Conservation (phyloP, 2,888 invertebrate species). For the Archips crataeganus region DNA sequence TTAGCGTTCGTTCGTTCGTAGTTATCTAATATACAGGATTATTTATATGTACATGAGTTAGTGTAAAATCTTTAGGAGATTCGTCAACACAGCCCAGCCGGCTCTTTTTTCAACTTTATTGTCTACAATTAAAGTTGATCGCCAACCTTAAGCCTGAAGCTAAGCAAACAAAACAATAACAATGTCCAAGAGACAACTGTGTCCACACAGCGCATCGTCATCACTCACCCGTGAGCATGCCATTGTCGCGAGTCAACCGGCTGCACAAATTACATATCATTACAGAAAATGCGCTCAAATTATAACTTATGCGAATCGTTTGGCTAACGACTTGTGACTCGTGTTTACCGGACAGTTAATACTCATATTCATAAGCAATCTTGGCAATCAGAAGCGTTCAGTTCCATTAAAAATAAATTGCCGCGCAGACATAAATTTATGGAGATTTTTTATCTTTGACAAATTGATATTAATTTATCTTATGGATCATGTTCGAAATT, state of each 20-base stretch:
- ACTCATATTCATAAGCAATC: conserved; percentile 20
- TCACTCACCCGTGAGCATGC: conserved; percentile 22
- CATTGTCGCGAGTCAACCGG: conserved; percentile 25
- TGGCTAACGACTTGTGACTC: conserved; percentile 23
- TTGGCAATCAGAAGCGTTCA: conserved; percentile 15
- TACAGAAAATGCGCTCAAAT: conserved; percentile 27
- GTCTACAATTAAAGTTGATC: conserved; percentile 5
- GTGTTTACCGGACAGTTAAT: conserved; percentile 17
- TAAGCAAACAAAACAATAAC: background rate
- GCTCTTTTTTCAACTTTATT: background rate
- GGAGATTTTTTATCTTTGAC: conserved; percentile 37
- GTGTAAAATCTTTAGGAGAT: background rate
- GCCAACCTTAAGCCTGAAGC: conserved; percentile 5
- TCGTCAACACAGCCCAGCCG: background rate
- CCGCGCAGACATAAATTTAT: conserved; percentile 37
- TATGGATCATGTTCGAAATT: conserved; percentile 1
- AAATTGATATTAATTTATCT: conserved; percentile 37
- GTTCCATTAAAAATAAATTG: conserved; percentile 38
- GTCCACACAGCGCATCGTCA: conserved; percentile 29
- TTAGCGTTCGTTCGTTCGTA: too few relatives aligned
- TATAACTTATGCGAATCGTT: conserved; percentile 7
- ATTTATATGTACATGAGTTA: too few relatives aligned
- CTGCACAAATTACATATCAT: conserved; percentile 25
- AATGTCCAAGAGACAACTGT: conserved; percentile 30
- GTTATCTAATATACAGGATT: too few relatives aligned